These are phyloP conservation scores for Hypolimnas misippus DNA, from an alignment of 2,888 invertebrate genomes.

Conservation along the genomic window DNA sequence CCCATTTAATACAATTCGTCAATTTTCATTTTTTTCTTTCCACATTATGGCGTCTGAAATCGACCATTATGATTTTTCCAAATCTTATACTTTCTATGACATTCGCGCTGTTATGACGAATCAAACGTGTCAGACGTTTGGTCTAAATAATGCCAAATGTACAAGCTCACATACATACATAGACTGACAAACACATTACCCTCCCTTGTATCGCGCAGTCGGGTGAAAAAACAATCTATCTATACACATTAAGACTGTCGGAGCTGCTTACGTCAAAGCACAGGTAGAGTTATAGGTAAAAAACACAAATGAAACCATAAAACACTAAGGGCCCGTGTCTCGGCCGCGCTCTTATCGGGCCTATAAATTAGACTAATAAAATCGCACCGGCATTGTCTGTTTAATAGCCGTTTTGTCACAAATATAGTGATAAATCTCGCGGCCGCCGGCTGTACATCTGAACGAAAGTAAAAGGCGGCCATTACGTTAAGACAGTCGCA, in stretches of 20 bases:
- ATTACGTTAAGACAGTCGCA: slow-evolving; percentile 3
- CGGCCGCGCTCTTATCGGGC: slow-evolving; percentile 38
- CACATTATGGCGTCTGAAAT: no score
- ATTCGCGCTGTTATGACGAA: no score
- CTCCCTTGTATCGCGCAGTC: no score
- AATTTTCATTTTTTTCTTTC: no score
- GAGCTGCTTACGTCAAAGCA: not conserved
- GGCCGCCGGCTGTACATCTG: slow-evolving; percentile 13
- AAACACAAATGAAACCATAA: slow-evolving; percentile 5
- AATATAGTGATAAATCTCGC: slow-evolving; percentile 70
- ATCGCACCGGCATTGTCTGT: slow-evolving; percentile 44
- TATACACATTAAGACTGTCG: not conserved
- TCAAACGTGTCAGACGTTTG: no score
- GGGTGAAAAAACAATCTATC: no score
- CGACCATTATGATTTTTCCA: no score
- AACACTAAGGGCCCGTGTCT: slow-evolving; percentile 21
- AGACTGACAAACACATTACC: no score
- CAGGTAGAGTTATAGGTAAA: slow-evolving; percentile 3
- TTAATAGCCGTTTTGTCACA: slow-evolving; percentile 71
- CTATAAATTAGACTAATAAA: slow-evolving; percentile 49
- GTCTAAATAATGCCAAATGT: no score
- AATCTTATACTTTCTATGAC: no score
- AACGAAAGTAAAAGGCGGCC: slow-evolving; percentile 4
- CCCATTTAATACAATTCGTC: no score
- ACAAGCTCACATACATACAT: no score